These are phyloP conservation scores for Circaetus gallicus DNA, from an alignment of 2,113 vertebrate species.

Conservation along the genomic window DNA sequence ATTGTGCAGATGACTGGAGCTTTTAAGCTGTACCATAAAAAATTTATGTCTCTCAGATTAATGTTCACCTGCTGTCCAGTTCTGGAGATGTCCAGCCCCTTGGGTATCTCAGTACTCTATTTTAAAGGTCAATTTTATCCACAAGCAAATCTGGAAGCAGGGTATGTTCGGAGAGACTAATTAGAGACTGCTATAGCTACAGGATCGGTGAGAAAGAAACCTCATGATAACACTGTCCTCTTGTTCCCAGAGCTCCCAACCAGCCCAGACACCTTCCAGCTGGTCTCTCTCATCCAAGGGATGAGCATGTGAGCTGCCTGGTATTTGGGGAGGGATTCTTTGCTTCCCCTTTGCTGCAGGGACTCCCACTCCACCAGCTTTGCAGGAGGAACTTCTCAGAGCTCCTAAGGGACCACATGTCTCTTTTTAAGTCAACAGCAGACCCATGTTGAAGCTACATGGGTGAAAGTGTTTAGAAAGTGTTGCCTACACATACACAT, in stretches of 20 bases:
- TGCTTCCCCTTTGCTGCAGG: background rate
- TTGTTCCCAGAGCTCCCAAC: background rate
- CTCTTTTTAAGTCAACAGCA: background rate
- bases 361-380: background rate
- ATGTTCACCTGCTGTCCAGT: background rate
- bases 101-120: background rate
- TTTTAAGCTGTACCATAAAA: background rate
- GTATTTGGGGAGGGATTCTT: background rate
- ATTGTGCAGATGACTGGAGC: background rate
- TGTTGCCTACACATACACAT: background rate
- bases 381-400: background rate
- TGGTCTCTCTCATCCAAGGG: background rate
- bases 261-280: background rate
- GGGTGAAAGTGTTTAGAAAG: background rate
- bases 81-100: background rate
- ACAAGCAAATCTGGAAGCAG: background rate
- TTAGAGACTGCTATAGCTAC: background rate
- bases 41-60: background rate
- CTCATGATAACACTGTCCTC: background rate
- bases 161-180: background rate
- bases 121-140: conserved; percentile 9
- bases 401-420: background rate
- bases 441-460: fast-evolving
- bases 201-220: background rate
- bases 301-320: background rate